Conservation (phyloP, 2,113 vertebrate species). For the Nyctibius bracteatus region DNA sequence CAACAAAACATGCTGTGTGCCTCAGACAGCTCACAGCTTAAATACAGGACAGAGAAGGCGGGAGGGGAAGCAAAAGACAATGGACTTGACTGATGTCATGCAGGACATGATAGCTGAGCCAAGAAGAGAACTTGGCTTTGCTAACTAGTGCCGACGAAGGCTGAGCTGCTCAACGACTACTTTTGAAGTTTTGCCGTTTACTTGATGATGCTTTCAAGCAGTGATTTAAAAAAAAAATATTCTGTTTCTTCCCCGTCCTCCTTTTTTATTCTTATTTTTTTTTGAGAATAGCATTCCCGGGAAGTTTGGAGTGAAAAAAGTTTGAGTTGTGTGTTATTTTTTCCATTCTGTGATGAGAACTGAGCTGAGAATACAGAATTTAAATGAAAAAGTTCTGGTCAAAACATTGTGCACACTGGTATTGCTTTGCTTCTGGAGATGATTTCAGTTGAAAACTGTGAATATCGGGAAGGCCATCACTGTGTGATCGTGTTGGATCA, state of each 20-base stretch:
- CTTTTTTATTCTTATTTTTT: neutral
- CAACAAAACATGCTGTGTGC: neutral
- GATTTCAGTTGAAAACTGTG: neutral
- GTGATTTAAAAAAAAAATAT: neutral
- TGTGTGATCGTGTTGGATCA: neutral
- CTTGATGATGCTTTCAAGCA: neutral
- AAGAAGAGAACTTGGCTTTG: neutral
- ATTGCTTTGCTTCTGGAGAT: neutral
- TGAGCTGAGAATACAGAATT: neutral
- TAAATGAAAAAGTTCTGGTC: neutral
- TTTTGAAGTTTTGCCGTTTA: neutral
- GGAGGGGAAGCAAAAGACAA: neutral
- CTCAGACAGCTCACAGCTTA: neutral
- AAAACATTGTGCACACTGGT: neutral
- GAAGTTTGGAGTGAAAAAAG: neutral
- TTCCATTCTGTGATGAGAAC: neutral
- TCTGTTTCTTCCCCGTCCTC: neutral
- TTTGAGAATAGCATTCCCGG: neutral
- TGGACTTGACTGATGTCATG: neutral
- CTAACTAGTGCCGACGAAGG: neutral
- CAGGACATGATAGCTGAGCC: neutral
- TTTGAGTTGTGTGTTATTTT: neutral
- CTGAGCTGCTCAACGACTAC: neutral
- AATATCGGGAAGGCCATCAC: neutral
- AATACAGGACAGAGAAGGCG: neutral